phyloP scores from a whole-genome alignment of 2,113 vertebrate species.

The Notarius quadriscutis region DNA sequence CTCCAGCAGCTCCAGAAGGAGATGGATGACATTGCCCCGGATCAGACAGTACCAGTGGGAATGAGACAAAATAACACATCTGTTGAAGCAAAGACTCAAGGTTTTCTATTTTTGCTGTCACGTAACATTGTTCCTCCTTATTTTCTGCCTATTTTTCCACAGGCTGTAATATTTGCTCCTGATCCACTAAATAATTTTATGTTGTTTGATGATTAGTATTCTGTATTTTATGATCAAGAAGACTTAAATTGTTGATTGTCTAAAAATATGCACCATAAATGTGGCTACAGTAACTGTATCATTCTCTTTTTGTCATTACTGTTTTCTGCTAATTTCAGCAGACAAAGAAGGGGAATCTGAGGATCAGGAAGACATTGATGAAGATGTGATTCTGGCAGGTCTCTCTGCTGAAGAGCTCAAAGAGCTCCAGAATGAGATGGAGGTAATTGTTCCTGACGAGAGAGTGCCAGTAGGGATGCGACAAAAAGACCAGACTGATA shows the following conservation, averaged over 20 bases:
- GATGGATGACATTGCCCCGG: constrained; percentile 83
- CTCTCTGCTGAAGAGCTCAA: constrained; percentile 90
- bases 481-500: constrained; percentile 92
- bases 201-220: not conserved
- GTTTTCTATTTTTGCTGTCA: constrained; percentile 27
- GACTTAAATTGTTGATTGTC: not conserved
- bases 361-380: constrained; percentile 80
- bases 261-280: not conserved
- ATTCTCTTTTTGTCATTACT: not conserved
- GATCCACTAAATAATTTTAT: not conserved
- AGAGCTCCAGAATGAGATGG: constrained; percentile 93
- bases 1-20: constrained; percentile 79
- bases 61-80: constrained; percentile 77
- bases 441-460: constrained; percentile 91
- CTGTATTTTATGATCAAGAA: not conserved
- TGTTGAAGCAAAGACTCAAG: constrained; percentile 16
- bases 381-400: constrained; percentile 91
- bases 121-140: not conserved
- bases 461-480: constrained; percentile 87
- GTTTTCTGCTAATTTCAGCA: constrained; percentile 5
- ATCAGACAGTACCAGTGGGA: constrained; percentile 74
- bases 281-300: not conserved
- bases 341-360: constrained; percentile 57
- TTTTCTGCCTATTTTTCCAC: not conserved
- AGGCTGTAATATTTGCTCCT: not conserved